Evolutionary conservation across 2,113 vertebrate species (phyloP).

Genomic region (Scomber colias): DNA sequence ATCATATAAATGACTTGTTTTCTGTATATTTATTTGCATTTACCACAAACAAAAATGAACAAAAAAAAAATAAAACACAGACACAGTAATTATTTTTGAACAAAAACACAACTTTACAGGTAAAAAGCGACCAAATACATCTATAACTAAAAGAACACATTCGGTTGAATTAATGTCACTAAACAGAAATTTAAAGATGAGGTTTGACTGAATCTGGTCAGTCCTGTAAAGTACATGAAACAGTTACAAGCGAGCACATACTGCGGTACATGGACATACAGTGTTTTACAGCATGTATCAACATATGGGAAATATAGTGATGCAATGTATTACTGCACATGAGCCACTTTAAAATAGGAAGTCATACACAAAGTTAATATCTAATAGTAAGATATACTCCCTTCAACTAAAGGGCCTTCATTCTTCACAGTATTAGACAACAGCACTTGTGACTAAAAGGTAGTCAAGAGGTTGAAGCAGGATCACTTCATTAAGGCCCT

Average conservation of each 20-base stretch:
- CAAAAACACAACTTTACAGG: slow-evolving; percentile 5
- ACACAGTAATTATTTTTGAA: background rate
- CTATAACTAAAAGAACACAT: slow-evolving; percentile 1
- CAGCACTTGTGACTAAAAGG: slow-evolving; percentile 57
- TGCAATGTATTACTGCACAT: background rate
- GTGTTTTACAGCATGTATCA: background rate
- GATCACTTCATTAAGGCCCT: slow-evolving; percentile 66
- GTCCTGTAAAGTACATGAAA: slow-evolving; percentile 11
- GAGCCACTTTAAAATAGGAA: background rate
- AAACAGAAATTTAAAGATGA: slow-evolving; percentile 8
- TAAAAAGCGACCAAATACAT: slow-evolving; percentile 14
- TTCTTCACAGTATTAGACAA: slow-evolving; percentile 54
- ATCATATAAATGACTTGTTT: background rate
- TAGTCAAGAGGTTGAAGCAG: slow-evolving; percentile 40
- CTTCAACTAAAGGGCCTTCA: slow-evolving; percentile 14
- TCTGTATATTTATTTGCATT: slow-evolving; percentile 19
- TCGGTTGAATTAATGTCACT: background rate
- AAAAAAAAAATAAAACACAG: background rate
- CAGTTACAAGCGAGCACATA: slow-evolving; percentile 27
- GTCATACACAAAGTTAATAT: background rate
- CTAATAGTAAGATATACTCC: slow-evolving; percentile 5
- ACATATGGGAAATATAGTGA: background rate
- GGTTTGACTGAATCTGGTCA: slow-evolving; percentile 21
- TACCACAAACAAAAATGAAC: slow-evolving; percentile 31
- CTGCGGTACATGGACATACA: background rate